Base-by-base conservation (phyloP, 1,140 invertebrate genomes). In the Drosophila orosa region DNA sequence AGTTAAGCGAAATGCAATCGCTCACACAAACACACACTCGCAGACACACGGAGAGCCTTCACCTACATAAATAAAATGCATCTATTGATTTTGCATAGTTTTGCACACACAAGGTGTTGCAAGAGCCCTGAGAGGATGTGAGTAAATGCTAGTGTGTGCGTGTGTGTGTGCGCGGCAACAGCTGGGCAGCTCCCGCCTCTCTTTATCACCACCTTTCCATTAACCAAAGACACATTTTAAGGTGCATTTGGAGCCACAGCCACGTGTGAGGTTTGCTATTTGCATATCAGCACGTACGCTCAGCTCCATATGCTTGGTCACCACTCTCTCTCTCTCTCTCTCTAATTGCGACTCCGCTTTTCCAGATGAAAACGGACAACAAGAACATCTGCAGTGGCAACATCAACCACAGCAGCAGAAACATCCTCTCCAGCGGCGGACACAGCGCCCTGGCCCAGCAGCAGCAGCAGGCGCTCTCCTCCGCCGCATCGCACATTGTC, bases 281-380 rank as follows among this genome's bases (percentile, higher is more conserved):
- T 83, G 80, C 84, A 87, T 87, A 77, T 57, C 67, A 58, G 44
- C 76, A 89, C 79, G 84, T 84, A 77, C 74, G 52, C 47, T 25
- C 27, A n/a, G n/a, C n/a, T 8, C 31, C 33, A n/a, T 59, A 25
- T 25, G 58, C 47, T 52, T 71, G 25, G 17, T 24, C 61, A 58
- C 33, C 15, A 27, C 47, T n/a, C n/a, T n/a, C 19, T 31, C 29
- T 31, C 29, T 0, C 7, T 45, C 27, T 25, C 19, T 15, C 24
- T 59, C 33, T 80, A 80, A 84, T 60, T 85, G 73, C 68, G 59
- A 56, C 39, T 76, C 37, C 52, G 19, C 62, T 48, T 57, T 52
- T 39, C 35, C 56, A 87, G 83, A 87, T 87, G 83, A 87, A 87
- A 83, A 78, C 86, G 57, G 74, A 86, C 78, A 78, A 81, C 58